Base-by-base conservation (phyloP, 2,113 vertebrate genomes). In the Nycticebus coucang region DNA sequence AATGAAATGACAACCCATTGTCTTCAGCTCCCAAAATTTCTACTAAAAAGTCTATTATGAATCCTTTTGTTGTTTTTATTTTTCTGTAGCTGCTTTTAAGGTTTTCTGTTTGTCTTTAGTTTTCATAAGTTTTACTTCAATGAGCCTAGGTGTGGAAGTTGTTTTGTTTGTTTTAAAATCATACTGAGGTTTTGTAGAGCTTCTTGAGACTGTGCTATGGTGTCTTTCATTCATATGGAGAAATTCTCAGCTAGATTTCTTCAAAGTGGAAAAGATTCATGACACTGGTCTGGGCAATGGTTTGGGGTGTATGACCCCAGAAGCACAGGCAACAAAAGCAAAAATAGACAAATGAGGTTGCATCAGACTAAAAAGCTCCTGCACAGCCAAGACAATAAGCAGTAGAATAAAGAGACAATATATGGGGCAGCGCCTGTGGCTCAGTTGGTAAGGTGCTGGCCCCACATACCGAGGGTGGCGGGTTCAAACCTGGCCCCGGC, bases 191-290 rank as follows among this genome's bases (percentile, higher is more conserved):
- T 26, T 71, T 82, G 21, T 82, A 45, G 64, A 59, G 64, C 53
- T 91, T 81, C 77, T 69, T 69, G n/a, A 69, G 77, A 90, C 64
- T 69, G 17, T 78, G 11, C 50, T 69, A 59, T 33, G 18, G 57
- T 17, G 13, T 59, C 28, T 81, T 60, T 82, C 78, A 60, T 41
- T 21, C 71, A 53, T n/a, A 18, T 72, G 37, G 22, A 35, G 30
- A 91, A 91, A 91, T 82, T 72, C 78, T 72, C 66, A 77, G 28
- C 55, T 71, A 71, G 55, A 22, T 57, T 82, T 88, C 86, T 88
- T 88, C 59, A 91, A 60, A 62, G 59, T 60, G 59, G 59, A 60
- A 60, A 60, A 60, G 59, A 7, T 60, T 60, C 59, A 60, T 60
- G 59, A 24, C 59, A 60, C 22, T 50, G 45, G 7, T 60, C 59